Evolutionary conservation across 2,888 invertebrate species (phyloP).

Genomic region (Gymnocheta viridis): DNA sequence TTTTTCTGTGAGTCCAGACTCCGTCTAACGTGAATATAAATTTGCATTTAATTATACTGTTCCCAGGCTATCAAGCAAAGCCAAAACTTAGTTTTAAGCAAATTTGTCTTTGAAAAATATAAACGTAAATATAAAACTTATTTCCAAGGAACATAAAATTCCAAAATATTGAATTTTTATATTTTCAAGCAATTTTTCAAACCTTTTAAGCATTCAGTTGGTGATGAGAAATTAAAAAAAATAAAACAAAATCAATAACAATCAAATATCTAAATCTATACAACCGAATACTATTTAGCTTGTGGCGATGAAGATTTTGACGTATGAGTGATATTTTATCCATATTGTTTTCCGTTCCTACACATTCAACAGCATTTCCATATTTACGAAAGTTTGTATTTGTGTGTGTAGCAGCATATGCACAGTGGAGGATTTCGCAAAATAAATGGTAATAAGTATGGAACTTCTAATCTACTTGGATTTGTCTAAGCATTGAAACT

Average conservation of each 20-base stretch:
- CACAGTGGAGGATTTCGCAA: too few relatives aligned
- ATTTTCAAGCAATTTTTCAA: constrained; percentile 35
- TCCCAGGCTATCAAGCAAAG: too few relatives aligned
- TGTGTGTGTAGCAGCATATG: too few relatives aligned
- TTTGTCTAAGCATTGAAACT: too few relatives aligned
- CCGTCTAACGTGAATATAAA: too few relatives aligned
- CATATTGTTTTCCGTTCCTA: not conserved
- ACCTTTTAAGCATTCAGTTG: constrained; percentile 20
- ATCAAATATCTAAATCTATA: constrained; percentile 13
- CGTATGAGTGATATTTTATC: not conserved
- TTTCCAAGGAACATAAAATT: not conserved
- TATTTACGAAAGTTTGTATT: too few relatives aligned
- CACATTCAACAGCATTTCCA: not conserved
- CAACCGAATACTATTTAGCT: constrained; percentile 4
- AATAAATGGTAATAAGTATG: too few relatives aligned
- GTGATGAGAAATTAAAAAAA: constrained; percentile 16
- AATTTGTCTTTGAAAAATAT: not conserved
- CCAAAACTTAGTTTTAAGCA: too few relatives aligned
- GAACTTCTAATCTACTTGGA: too few relatives aligned
- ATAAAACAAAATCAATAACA: not conserved
- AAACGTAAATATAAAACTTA: not conserved
- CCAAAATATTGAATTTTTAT: constrained; percentile 20
- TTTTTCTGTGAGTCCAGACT: too few relatives aligned
- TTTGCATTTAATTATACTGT: too few relatives aligned
- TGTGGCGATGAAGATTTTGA: constrained; percentile 24